Conservation (phyloP, 2,797 vertebrate genomes). For the Perodicticus potto region DNA sequence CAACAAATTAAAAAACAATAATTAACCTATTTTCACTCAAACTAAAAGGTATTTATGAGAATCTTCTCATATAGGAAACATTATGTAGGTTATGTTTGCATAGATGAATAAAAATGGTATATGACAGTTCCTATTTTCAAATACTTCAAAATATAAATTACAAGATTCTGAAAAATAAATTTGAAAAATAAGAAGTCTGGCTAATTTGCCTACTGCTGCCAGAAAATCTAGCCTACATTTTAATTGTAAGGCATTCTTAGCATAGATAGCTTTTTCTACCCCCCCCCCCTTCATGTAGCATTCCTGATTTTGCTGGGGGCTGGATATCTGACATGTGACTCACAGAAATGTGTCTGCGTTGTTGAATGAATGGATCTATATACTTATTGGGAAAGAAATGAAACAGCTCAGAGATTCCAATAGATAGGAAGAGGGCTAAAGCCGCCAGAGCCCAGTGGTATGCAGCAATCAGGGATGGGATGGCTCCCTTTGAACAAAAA, state of each 20-base stretch:
- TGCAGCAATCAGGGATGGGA: slow-evolving; percentile 49
- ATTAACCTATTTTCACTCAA: slow-evolving; percentile 69
- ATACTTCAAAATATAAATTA: slow-evolving; percentile 55
- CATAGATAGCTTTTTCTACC: neutral
- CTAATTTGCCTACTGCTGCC: neutral
- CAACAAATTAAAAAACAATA: slow-evolving; percentile 51
- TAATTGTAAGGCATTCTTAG: neutral
- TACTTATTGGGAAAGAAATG: neutral
- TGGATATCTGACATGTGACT: neutral
- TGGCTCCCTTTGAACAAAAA: slow-evolving; percentile 74
- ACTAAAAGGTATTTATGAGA: slow-evolving; percentile 56
- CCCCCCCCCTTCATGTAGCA: neutral
- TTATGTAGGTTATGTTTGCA: neutral
- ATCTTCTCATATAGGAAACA: neutral
- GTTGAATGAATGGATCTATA: neutral
- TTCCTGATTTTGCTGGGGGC: neutral
- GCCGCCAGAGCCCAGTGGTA: neutral
- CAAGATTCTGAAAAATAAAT: slow-evolving; percentile 43
- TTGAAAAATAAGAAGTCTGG: neutral
- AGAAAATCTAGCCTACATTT: neutral
- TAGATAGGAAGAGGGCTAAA: neutral
- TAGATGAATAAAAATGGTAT: slow-evolving; percentile 2
- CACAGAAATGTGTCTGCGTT: slow-evolving; percentile 2
- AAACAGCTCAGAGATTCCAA: slow-evolving; percentile 1
- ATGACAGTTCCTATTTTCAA: slow-evolving; percentile 17